A percentile compares a stretch with the other conserved stretches of the same genome.
phyloP scores from a whole-genome alignment of 2,113 vertebrate species.

The Oryzias celebensis region DNA sequence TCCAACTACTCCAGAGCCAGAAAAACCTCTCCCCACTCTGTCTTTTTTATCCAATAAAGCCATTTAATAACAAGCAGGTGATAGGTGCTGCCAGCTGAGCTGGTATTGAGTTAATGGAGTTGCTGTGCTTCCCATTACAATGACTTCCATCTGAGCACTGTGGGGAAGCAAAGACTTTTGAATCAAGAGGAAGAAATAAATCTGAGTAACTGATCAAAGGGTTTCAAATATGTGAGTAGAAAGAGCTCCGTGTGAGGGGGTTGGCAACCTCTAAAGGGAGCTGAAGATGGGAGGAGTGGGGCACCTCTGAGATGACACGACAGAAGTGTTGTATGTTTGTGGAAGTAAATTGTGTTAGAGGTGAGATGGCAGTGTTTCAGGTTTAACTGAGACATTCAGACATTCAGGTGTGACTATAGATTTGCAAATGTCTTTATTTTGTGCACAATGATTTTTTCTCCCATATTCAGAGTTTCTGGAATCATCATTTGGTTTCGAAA shows the following conservation, averaged over 20 bases:
- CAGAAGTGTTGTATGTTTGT: slow-evolving; percentile 17
- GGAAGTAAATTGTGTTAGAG: slow-evolving; percentile 3
- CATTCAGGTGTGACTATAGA: neutral
- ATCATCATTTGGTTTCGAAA: no score
- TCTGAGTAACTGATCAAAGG: slow-evolving; percentile 46
- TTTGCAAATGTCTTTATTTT: no score
- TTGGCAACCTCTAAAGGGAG: slow-evolving; percentile 11
- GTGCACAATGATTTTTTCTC: no score
- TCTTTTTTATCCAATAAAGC: slow-evolving; percentile 41
- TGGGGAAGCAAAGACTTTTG: slow-evolving; percentile 32
- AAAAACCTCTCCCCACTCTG: slow-evolving; percentile 5
- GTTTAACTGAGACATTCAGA: slow-evolving; percentile 7
- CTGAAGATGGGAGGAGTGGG: slow-evolving; percentile 1
- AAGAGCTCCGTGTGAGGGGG: slow-evolving; percentile 16
- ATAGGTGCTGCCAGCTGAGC: slow-evolving; percentile 28
- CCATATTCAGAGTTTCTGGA: no score
- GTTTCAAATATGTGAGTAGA: slow-evolving; percentile 32
- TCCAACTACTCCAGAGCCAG: neutral
- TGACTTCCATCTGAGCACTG: slow-evolving; percentile 31
- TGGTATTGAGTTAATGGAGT: slow-evolving; percentile 52
- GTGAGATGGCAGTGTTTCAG: slow-evolving; percentile 29
- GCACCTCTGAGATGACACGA: slow-evolving; percentile 24
- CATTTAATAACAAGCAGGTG: slow-evolving; percentile 56
- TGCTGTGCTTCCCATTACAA: slow-evolving; percentile 51
- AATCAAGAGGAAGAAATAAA: slow-evolving; percentile 30